A percentile compares a stretch with the other conserved stretches of the same genome.
phyloP scores from a whole-genome alignment of 2,888 invertebrate genomes.

The Drosophila longiperda region DNA sequence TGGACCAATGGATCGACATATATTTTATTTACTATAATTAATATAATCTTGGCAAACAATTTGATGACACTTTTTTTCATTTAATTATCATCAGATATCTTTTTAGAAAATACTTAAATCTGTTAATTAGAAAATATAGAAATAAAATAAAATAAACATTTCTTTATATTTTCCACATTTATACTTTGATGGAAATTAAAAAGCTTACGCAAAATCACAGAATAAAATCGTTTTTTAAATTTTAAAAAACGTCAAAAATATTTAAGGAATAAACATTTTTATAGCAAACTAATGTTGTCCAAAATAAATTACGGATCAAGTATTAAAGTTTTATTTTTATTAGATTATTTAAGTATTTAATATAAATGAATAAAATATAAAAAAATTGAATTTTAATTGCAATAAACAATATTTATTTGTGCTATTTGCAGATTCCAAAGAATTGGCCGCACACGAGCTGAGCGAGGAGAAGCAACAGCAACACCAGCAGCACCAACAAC shows the following conservation, averaged over 20 bases:
- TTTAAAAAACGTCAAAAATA: too few species aligned
- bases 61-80: not conserved
- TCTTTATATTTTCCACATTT: not conserved
- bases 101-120: not conserved
- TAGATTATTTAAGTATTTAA: not conserved
- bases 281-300: not conserved
- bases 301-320: not conserved
- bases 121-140: not conserved
- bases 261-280: not conserved
- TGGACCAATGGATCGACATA: not conserved
- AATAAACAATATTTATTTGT: not conserved
- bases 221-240: not conserved
- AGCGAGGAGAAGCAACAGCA: slow-evolving; percentile 66
- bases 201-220: not conserved
- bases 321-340: not conserved
- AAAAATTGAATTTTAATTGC: too few species aligned
- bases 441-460: slow-evolving; percentile 81
- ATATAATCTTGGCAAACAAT: not conserved
- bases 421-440: slow-evolving; percentile 83
- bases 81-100: not conserved
- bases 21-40: not conserved
- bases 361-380: not conserved
- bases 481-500: slow-evolving; percentile 50
- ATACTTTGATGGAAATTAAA: not conserved
- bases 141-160: not conserved